Conservation (phyloP, 2,113 vertebrate species). For the Phycodurus eques region DNA sequence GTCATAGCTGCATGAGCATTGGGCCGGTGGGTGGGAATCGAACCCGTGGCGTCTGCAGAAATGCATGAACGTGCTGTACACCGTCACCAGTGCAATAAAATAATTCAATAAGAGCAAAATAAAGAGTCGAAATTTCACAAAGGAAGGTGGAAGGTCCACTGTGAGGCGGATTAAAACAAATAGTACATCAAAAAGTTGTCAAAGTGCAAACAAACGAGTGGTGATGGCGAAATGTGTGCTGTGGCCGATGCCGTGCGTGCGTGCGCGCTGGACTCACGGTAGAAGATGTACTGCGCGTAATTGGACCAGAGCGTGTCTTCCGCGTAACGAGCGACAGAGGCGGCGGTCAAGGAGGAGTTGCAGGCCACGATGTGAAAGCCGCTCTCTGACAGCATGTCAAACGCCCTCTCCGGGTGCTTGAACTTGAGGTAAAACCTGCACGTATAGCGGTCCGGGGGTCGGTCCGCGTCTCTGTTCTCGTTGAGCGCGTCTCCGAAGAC, state of each 20-base stretch:
- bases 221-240: neutral
- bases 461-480: slow-evolving; percentile 89
- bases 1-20: too few relatives aligned
- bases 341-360: slow-evolving; percentile 90
- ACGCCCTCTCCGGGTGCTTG: slow-evolving; percentile 93
- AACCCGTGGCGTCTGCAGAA: too few relatives aligned
- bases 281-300: slow-evolving; percentile 98
- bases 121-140: too few relatives aligned
- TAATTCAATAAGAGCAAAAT: too few relatives aligned
- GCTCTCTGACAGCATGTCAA: slow-evolving; percentile 96
- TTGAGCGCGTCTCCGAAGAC: slow-evolving; percentile 96
- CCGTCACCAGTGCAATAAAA: too few relatives aligned
- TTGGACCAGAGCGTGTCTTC: slow-evolving; percentile 97
- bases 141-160: too few relatives aligned
- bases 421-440: slow-evolving; percentile 95
- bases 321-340: slow-evolving; percentile 83
- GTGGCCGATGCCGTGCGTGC: too few relatives aligned
- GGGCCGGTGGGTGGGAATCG: too few relatives aligned
- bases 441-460: slow-evolving; percentile 90
- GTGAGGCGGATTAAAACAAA: too few relatives aligned
- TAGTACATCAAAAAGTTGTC: too few relatives aligned
- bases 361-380: slow-evolving; percentile 98
- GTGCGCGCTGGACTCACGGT: slow-evolving; percentile 85
- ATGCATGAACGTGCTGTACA: too few relatives aligned
- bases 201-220: neutral